Conservation (phyloP, 2,797 vertebrate species). For the Periophthalmus magnuspinnatus region DNA sequence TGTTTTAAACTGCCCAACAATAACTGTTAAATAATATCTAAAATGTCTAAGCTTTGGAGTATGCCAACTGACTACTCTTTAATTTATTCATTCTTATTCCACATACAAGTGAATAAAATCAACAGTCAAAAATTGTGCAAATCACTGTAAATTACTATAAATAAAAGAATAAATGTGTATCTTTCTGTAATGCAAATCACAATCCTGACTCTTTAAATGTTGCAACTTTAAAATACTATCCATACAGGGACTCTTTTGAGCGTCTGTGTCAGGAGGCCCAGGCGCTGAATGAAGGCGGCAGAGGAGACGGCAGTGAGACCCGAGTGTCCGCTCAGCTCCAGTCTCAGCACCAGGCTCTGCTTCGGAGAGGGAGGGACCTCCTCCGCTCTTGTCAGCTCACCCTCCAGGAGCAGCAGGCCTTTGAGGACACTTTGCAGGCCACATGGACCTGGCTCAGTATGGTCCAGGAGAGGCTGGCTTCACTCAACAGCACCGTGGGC, state of each 20-base stretch:
- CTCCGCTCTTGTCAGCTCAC: conserved; percentile 85
- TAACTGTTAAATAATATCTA: not conserved
- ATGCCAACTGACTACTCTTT: not conserved
- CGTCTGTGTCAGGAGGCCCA: conserved; percentile 88
- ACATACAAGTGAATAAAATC: not conserved
- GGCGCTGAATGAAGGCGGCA: conserved; percentile 85
- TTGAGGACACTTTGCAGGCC: conserved; percentile 87
- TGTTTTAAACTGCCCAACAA: not conserved
- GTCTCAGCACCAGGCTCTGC: conserved; percentile 84
- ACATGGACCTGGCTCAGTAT: conserved; percentile 89
- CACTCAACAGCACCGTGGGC: conserved; percentile 85
- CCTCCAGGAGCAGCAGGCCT: conserved; percentile 91
- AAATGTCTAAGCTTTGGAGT: not conserved
- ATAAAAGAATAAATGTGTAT: not conserved
- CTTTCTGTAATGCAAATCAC: not conserved
- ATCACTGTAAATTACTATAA: not conserved
- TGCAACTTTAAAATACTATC: not conserved
- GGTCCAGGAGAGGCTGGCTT: conserved; percentile 83
- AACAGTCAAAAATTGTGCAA: not conserved
- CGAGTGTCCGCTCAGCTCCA: conserved; percentile 86
- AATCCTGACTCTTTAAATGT: not conserved
- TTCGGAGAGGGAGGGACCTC: conserved; percentile 83
- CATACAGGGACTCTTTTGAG: conserved; percentile 89
- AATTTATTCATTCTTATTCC: not conserved
- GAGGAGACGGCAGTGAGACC: conserved; percentile 83